Conservation (phyloP, 2,113 vertebrate species). For the Daubentonia madagascariensis region DNA sequence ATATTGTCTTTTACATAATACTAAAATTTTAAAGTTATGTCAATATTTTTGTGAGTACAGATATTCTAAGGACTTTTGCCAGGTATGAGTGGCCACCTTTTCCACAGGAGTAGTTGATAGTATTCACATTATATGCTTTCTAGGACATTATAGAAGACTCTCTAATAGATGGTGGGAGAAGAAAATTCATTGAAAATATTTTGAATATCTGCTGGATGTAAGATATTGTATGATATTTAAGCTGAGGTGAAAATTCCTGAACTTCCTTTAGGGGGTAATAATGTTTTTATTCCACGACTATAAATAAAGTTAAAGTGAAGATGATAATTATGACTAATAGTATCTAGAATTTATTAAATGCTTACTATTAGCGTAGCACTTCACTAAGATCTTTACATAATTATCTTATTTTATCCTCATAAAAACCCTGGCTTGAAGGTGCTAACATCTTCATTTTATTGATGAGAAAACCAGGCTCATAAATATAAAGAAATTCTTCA, state of each 20-base stretch:
- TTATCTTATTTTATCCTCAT: constrained; percentile 33
- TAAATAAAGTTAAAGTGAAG: constrained; percentile 35
- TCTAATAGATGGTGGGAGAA: not conserved
- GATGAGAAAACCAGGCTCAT: constrained; percentile 35
- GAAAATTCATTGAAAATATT: constrained; percentile 14
- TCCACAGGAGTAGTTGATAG: not conserved
- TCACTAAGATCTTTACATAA: constrained; percentile 3
- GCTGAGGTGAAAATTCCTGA: not conserved
- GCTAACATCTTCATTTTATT: constrained; percentile 26
- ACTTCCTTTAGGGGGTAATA: not conserved
- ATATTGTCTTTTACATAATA: not conserved
- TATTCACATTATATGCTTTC: not conserved
- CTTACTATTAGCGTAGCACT: not conserved
- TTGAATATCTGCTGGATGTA: not conserved
- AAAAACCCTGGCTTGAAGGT: not conserved
- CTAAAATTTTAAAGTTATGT: not conserved
- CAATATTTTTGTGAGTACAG: constrained; percentile 8
- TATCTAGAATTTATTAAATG: constrained; percentile 41
- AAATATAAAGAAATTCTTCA: constrained; percentile 10
- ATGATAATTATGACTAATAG: constrained; percentile 40
- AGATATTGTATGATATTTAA: constrained; percentile 15
- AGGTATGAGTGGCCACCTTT: not conserved
- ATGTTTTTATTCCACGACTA: not conserved
- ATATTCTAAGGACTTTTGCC: not conserved
- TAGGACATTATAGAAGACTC: not conserved